Conservation (phyloP, 2,888 invertebrate genomes). For the Nebria brevicollis region DNA sequence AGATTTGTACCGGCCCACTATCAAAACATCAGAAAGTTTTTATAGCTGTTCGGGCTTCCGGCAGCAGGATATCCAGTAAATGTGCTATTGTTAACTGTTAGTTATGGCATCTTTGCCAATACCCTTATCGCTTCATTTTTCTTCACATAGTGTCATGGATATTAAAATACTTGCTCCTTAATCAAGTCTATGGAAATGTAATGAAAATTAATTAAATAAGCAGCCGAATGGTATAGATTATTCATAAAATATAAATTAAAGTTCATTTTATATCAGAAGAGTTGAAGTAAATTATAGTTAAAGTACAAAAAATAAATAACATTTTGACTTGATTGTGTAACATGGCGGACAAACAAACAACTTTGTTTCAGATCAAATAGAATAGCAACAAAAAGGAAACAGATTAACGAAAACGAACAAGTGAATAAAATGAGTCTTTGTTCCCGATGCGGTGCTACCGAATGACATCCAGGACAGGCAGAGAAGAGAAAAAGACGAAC, state of each 20-base stretch:
- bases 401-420: conserved; percentile 16
- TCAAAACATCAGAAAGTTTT: conserved; percentile 46
- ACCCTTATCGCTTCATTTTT: neutral
- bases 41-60: conserved; percentile 27
- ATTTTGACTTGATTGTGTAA: neutral
- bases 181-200: neutral
- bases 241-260: no score
- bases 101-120: conserved; percentile 22
- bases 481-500: neutral
- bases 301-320: neutral
- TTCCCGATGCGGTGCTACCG: neutral
- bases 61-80: conserved; percentile 26
- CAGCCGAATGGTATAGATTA: neutral
- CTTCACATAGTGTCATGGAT: neutral
- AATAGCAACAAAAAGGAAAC: conserved; percentile 21
- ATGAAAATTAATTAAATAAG: neutral
- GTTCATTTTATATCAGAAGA: no score
- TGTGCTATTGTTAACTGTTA: conserved; percentile 40
- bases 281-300: no score
- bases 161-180: neutral
- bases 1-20: conserved; percentile 45
- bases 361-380: neutral
- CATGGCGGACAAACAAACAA: neutral
- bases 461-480: neutral
- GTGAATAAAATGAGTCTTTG: conserved; percentile 20